A percentile compares a stretch with the other conserved stretches of the same genome.
Conservation (phyloP, 2,888 invertebrate species). For the Trachelus iudaicus region DNA sequence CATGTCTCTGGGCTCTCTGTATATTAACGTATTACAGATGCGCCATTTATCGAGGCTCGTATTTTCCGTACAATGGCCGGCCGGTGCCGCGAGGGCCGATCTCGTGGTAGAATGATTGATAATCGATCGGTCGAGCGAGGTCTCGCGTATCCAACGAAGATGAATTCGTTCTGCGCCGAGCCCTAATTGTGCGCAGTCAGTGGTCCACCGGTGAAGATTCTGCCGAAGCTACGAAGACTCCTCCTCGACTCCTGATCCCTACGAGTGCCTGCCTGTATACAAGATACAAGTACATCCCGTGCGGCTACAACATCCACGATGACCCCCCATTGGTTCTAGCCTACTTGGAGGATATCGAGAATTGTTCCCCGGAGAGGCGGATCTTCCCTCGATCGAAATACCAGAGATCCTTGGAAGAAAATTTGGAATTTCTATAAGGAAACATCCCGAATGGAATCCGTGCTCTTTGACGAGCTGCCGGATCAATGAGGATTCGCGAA, state of each 20-base stretch:
- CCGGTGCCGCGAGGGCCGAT: not conserved
- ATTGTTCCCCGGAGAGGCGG: not conserved
- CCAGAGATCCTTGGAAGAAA: not conserved
- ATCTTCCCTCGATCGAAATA: not conserved
- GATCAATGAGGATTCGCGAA: not conserved
- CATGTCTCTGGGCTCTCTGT: not conserved
- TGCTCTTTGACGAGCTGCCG: not conserved
- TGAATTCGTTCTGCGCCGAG: slow-evolving; percentile 57
- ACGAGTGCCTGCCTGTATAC: not conserved
- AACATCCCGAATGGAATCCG: not conserved
- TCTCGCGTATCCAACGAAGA: slow-evolving; percentile 55
- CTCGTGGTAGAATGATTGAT: slow-evolving; percentile 51
- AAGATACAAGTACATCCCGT: not conserved
- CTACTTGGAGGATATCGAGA: not conserved
- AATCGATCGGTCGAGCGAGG: slow-evolving; percentile 54
- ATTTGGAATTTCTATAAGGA: not conserved
- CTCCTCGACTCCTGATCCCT: not conserved
- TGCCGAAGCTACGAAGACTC: not conserved
- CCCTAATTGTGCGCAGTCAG: slow-evolving; percentile 61
- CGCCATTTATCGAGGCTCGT: slow-evolving; percentile 3
- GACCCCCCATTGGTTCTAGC: not conserved
- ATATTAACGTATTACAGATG: slow-evolving; percentile 3
- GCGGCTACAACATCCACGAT: not conserved
- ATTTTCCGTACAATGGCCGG: not conserved
- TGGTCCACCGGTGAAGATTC: slow-evolving; percentile 38